Base-by-base conservation (phyloP, 2,113 vertebrate genomes). In the Megaceryle torquata region DNA sequence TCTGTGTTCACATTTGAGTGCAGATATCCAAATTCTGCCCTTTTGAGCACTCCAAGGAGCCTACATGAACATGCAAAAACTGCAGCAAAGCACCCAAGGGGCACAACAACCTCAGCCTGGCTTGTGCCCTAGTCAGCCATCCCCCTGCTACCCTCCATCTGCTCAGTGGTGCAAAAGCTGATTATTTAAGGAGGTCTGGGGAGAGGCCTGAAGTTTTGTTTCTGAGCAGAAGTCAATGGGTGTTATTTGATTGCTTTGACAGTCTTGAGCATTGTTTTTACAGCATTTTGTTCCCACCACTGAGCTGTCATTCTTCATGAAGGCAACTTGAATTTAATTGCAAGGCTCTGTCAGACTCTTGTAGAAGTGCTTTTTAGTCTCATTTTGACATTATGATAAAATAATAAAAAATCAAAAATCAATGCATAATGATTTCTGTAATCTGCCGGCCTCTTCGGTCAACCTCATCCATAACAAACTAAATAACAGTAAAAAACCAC, bases 241-340 rank as follows among this genome's bases (percentile, higher is more conserved):
- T 61, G 35, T 60, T 84, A 63, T 51, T 87, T 82, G 69, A 69
- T 92, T 75, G 51, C 70, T 93, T 85, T 82, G 85, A 93, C 74
- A 72, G 63, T 51, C 18, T 64, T 9, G 67, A 80, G 50, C 68
- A 65, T 17, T 82, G 44, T 71, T 94, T 95, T 60, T 94, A 37
- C 79, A 86, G 82, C 33, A 75, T 86, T 93, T 75, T 67, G 39
- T 69, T 35, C 78, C 44, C 33, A 76, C 61, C 1, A 5, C 67
- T 88, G 65, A 75, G 61, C 71, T 94, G 74, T 82, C 69, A 89
- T 70, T 88, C n/a, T 59, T 87, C 60, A 94, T 63, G 77, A 91
- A 81, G 81, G 39, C 46, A 81, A 81, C 64, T 59, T 83, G 86
- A 82, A 81, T 75, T 94, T 92, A 78, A 89, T 67, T 77, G 89